Percentiles rank a stretch among this genome's conserved stretches.
Conservation (phyloP, 1,140 invertebrate species). For the Aricia agestis region DNA sequence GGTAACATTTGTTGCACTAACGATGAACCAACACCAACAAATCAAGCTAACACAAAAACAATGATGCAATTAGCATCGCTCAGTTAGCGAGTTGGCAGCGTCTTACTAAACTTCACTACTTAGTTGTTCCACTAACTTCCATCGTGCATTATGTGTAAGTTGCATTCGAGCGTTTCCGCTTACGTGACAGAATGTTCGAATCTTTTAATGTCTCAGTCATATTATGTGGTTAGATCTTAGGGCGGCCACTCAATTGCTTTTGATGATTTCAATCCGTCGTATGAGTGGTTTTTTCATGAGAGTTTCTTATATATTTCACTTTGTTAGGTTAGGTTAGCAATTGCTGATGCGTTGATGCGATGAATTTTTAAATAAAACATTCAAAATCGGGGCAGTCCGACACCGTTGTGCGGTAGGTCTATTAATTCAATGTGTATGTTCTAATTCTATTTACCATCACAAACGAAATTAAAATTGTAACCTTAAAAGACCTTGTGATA, state of each 20-base stretch:
- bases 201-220: not conserved
- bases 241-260: too few species aligned
- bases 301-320: too few species aligned
- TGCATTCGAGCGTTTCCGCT: constrained; percentile 12
- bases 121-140: constrained; percentile 29
- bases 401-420: too few species aligned
- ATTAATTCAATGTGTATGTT: too few species aligned
- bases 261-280: too few species aligned
- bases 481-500: not conserved
- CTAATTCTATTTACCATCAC: too few species aligned
- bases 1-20: constrained; percentile 15
- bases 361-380: too few species aligned
- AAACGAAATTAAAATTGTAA: not conserved
- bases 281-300: too few species aligned
- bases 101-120: constrained; percentile 24
- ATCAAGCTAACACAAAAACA: constrained; percentile 31
- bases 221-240: too few species aligned
- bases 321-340: too few species aligned
- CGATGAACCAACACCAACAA: constrained; percentile 22
- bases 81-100: constrained; percentile 31
- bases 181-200: constrained; percentile 5
- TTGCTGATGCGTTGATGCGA: too few species aligned
- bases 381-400: too few species aligned
- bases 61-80: constrained; percentile 31
- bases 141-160: constrained; percentile 18